Conservation (phyloP, 2,113 vertebrate genomes). For the Scopus umbretta region DNA sequence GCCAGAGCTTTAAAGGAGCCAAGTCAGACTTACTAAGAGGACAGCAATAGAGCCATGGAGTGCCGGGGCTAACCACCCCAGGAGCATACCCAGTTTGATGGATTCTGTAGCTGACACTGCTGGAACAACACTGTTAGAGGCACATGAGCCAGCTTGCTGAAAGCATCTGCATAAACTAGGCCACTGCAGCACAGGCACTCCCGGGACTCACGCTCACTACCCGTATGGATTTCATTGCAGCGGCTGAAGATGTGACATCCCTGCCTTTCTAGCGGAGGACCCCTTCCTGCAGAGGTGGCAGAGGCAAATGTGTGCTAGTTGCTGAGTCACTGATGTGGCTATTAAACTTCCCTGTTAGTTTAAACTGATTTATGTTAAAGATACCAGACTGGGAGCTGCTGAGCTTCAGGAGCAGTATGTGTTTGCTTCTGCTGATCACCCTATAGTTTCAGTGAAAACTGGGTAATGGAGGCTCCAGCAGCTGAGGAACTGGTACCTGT, state of each 20-base stretch:
- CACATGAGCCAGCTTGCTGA: background rate
- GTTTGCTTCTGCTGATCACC: background rate
- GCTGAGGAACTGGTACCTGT: background rate
- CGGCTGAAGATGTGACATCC: background rate
- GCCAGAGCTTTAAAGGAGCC: background rate
- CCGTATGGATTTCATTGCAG: background rate
- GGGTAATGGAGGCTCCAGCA: background rate
- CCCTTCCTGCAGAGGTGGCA: background rate
- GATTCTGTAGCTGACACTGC: background rate
- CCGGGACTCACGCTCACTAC: background rate
- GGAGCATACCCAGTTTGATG: background rate
- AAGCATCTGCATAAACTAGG: background rate
- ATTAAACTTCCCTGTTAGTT: background rate
- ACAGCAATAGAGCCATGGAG: fast-evolving
- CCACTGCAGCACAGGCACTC: background rate
- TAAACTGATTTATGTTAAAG: background rate
- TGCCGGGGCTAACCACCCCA: background rate
- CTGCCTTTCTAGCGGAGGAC: background rate
- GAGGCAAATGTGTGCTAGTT: background rate
- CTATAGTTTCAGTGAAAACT: background rate
- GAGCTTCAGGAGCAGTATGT: background rate
- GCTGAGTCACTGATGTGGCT: background rate
- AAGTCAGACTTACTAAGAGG: background rate
- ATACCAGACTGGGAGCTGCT: background rate
- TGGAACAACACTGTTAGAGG: background rate